Percentiles rank a stretch among this genome's conserved stretches.
Conservation (phyloP, 2,888 invertebrate genomes). For the Scaptomyza polygonia region DNA sequence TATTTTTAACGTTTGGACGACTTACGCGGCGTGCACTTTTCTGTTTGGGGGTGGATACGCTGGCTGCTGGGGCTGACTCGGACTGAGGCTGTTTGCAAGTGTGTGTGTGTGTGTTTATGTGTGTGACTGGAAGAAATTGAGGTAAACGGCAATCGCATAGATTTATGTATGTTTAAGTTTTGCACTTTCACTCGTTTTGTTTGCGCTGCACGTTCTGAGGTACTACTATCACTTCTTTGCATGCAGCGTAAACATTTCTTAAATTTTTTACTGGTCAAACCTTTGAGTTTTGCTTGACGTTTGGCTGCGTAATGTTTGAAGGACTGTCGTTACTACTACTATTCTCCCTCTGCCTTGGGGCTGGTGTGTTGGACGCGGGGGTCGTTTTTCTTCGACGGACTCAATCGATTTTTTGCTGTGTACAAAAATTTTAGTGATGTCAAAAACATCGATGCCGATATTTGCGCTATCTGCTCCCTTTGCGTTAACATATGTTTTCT, state of each 20-base stretch:
- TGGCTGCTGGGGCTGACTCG: conserved; percentile 37
- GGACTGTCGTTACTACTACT: conserved; percentile 77
- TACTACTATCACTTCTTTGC: conserved; percentile 21
- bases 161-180: conserved; percentile 51
- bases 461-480: conserved; percentile 6
- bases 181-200: conserved; percentile 71
- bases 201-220: conserved; percentile 66
- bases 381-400: conserved; percentile 65
- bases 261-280: conserved; percentile 45
- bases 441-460: conserved; percentile 33
- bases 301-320: conserved; percentile 74
- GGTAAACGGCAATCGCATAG: conserved; percentile 46
- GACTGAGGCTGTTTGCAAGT: conserved; percentile 15
- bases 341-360: conserved; percentile 68
- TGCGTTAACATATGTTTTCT: conserved; percentile 20
- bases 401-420: conserved; percentile 72
- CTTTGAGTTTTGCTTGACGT: conserved; percentile 52
- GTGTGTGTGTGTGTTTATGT: conserved; percentile 12
- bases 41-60: conserved; percentile 53
- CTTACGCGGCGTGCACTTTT: conserved; percentile 73
- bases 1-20: conserved; percentile 74
- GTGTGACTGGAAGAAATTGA: conserved; percentile 57
- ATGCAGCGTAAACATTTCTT: conserved; percentile 30
- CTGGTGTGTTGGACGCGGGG: conserved; percentile 66
- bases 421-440: conserved; percentile 65